Conservation (phyloP, 2,888 invertebrate species). For the Tipula lateralis region DNA sequence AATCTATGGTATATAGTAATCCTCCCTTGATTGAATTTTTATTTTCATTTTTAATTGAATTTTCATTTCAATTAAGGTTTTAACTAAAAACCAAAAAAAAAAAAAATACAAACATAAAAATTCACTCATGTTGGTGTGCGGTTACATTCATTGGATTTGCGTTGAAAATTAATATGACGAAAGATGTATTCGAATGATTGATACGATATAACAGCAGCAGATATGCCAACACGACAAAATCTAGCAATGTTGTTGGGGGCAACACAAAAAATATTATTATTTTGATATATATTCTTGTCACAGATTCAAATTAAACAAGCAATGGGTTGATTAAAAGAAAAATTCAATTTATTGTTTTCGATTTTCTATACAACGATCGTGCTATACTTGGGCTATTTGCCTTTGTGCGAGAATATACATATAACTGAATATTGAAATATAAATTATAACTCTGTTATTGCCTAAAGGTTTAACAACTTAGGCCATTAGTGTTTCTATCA, state of each 20-base stretch:
- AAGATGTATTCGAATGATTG: background rate
- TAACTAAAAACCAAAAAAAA: background rate
- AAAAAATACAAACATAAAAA: background rate
- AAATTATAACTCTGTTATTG: too few relatives aligned
- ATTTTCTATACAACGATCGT: too few relatives aligned
- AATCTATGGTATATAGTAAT: background rate
- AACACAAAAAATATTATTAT: background rate
- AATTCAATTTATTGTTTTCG: too few relatives aligned
- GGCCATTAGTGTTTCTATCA: too few relatives aligned
- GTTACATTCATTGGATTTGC: background rate
- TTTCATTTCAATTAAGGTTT: background rate
- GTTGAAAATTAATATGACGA: background rate
- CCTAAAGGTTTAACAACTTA: too few relatives aligned
- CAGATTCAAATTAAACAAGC: background rate
- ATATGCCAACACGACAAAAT: background rate
- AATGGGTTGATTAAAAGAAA: too few relatives aligned
- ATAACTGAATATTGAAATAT: too few relatives aligned
- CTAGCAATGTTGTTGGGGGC: background rate
- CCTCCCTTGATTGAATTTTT: background rate
- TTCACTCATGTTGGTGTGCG: background rate
- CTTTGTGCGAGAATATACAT: too few relatives aligned
- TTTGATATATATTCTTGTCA: background rate
- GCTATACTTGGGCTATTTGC: too few relatives aligned
- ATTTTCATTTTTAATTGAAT: background rate
- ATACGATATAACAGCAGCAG: background rate